These are phyloP conservation scores for Lasioglossum morio DNA, from an alignment of 2,888 invertebrate species.

Conservation along the genomic window DNA sequence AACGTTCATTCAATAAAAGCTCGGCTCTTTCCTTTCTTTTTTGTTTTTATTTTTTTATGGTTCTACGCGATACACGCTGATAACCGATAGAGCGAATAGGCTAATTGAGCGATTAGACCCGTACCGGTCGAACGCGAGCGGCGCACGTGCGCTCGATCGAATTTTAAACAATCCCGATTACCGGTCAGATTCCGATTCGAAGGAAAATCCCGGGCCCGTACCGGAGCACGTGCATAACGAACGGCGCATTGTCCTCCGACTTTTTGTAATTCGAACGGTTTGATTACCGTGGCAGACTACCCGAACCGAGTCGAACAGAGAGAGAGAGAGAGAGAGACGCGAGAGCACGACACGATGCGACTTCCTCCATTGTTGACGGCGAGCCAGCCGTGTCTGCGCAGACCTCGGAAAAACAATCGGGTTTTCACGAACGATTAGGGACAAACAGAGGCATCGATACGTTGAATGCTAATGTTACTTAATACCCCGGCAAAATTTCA, in stretches of 20 bases:
- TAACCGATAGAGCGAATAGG: background rate
- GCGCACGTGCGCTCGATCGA: conserved; percentile 10
- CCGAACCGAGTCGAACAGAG: conserved; percentile 18
- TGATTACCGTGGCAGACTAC: conserved; percentile 54
- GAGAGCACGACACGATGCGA: conserved; percentile 27
- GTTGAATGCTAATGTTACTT: conserved; percentile 9
- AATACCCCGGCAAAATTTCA: background rate
- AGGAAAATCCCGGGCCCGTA: conserved; percentile 50
- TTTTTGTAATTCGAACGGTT: conserved; percentile 58
- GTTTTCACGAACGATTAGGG: conserved; percentile 15
- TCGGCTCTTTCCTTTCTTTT: background rate
- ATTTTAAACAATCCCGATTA: conserved; percentile 23
- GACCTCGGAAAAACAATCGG: background rate
- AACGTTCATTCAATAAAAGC: background rate
- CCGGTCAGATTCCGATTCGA: conserved; percentile 30
- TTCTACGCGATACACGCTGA: background rate
- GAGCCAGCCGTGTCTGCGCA: background rate
- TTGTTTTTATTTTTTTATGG: too few species aligned
- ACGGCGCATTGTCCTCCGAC: conserved; percentile 44
- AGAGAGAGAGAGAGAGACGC: background rate
- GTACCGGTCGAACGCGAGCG: background rate
- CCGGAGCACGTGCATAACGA: conserved; percentile 67
- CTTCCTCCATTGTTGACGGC: conserved; percentile 13
- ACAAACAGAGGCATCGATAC: conserved; percentile 16
- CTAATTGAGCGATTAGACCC: background rate